phyloP scores from a whole-genome alignment of 2,888 invertebrate genomes.

The Cyclophora punctaria region DNA sequence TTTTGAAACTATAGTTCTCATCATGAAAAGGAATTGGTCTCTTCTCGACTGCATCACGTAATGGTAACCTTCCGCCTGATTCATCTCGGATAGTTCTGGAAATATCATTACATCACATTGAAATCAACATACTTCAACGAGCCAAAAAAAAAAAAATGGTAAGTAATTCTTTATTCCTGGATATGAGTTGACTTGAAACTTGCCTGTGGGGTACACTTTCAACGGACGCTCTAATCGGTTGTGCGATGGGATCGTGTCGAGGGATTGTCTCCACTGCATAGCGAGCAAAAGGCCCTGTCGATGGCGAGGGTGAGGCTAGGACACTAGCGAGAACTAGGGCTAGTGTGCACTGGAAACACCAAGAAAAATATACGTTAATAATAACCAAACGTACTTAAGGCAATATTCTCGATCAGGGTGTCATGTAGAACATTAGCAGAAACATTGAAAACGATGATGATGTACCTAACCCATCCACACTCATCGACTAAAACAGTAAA shows the following conservation, averaged over 20 bases:
- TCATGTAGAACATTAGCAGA: not conserved
- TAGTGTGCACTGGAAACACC: slow-evolving; percentile 39
- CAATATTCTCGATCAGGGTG: no score
- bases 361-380: slow-evolving; percentile 3
- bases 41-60: slow-evolving; percentile 83
- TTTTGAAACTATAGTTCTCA: slow-evolving; percentile 38
- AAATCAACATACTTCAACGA: not conserved
- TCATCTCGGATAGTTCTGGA: slow-evolving; percentile 55
- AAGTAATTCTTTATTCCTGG: no score
- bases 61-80: slow-evolving; percentile 70
- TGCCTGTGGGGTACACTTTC: slow-evolving; percentile 80
- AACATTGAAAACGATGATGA: not conserved
- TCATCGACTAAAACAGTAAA: not conserved
- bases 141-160: no score
- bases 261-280: slow-evolving; percentile 60
- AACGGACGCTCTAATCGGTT: slow-evolving; percentile 83
- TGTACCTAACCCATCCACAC: no score
- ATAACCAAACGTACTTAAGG: no score
- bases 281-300: slow-evolving; percentile 42
- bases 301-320: slow-evolving; percentile 45
- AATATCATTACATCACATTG: slow-evolving; percentile 5
- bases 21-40: slow-evolving; percentile 61
- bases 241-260: slow-evolving; percentile 50
- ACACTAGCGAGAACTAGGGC: slow-evolving; percentile 30
- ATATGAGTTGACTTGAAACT: not conserved